These are phyloP conservation scores for Turritopsis rubra DNA, from an alignment of 30 jellyfish, hydroid and myxozoan species.

Conservation along the genomic window DNA sequence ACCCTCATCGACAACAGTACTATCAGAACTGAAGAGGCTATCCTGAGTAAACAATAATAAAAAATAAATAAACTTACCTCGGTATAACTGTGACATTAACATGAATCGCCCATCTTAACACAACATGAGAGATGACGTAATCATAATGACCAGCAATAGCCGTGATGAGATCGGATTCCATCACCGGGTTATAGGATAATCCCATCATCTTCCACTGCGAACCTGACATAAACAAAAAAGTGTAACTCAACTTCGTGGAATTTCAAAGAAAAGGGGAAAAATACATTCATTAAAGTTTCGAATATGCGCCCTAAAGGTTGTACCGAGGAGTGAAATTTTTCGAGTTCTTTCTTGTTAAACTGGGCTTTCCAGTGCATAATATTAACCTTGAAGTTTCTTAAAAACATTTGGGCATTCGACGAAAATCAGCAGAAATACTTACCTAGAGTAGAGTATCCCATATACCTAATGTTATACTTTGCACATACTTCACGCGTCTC, in stretches of 20 bases:
- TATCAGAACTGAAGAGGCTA: too few species aligned
- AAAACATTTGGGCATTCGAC: background rate
- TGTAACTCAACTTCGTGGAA: background rate
- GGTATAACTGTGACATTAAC: slow-evolving; percentile 85
- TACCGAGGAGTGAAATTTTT: too few species aligned
- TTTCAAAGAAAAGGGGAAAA: background rate
- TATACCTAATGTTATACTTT: slow-evolving; percentile 44
- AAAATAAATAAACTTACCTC: background rate
- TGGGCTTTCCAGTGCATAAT: too few species aligned
- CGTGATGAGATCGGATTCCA: slow-evolving; percentile 73
- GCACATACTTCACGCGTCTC: slow-evolving; percentile 50
- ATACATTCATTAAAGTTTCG: background rate
- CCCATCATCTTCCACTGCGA: slow-evolving; percentile 71
- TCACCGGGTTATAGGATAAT: slow-evolving; percentile 62
- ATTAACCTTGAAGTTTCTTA: too few species aligned
- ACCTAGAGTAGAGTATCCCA: slow-evolving; percentile 89
- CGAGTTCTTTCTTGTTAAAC: too few species aligned
- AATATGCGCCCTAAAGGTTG: too few species aligned
- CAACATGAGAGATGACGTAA: slow-evolving; percentile 80
- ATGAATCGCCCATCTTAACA: slow-evolving; percentile 91
- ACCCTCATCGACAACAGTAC: too few species aligned
- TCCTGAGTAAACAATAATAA: background rate
- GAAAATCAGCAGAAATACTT: background rate
- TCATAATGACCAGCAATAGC: slow-evolving; percentile 86
- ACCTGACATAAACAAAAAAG: slow-evolving; percentile 37